phyloP scores from a whole-genome alignment of 2,113 vertebrate genomes.

The Paradoxurus hermaphroditus region DNA sequence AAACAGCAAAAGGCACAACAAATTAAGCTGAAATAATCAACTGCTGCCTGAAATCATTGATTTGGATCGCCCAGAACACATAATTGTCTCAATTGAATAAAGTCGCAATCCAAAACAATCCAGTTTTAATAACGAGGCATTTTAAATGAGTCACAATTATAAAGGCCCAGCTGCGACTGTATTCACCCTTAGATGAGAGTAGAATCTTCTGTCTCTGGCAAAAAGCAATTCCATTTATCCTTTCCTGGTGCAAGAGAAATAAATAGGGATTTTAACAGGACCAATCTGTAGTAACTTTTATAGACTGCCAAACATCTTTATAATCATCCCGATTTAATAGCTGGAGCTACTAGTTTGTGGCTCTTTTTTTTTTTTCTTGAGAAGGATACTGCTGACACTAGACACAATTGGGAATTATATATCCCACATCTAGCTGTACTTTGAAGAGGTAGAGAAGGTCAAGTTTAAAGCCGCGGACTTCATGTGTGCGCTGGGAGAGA shows the following conservation, averaged over 20 bases:
- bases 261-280: slow-evolving; percentile 10
- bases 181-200: slow-evolving; percentile 58
- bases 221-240: slow-evolving; percentile 24
- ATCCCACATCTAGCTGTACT: too few relatives aligned
- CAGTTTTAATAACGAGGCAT: slow-evolving; percentile 69
- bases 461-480: background rate
- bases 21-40: slow-evolving; percentile 68
- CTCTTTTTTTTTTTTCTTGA: background rate
- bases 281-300: background rate
- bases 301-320: background rate
- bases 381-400: background rate
- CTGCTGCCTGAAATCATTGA: slow-evolving; percentile 60
- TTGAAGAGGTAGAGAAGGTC: background rate
- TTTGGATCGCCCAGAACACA: slow-evolving; percentile 67
- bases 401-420: background rate
- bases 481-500: background rate
- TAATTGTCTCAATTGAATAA: slow-evolving; percentile 69
- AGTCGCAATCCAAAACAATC: slow-evolving; percentile 67
- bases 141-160: slow-evolving; percentile 59
- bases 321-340: background rate
- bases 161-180: slow-evolving; percentile 61
- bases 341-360: background rate
- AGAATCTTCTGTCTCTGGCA: slow-evolving; percentile 44
- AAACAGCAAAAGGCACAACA: slow-evolving; percentile 66
- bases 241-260: slow-evolving; percentile 22